phyloP scores from a whole-genome alignment of 1,140 invertebrate species.

The Dreissena rostriformis region DNA sequence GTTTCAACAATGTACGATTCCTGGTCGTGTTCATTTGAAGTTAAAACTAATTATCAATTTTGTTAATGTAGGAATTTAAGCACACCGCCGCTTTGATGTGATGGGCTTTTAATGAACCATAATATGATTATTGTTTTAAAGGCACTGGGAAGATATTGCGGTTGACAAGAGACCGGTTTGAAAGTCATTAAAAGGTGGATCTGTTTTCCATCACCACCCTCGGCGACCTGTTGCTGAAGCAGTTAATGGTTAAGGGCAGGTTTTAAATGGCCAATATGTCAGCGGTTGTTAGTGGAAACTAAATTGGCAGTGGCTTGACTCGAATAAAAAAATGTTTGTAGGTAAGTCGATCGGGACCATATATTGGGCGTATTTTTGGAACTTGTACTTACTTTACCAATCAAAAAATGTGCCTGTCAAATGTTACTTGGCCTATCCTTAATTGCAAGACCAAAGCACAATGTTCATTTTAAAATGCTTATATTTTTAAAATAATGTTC shows the following conservation, averaged over 20 bases:
- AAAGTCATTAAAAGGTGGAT: conserved; percentile 10
- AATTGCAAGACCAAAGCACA: no score
- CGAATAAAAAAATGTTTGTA: neutral
- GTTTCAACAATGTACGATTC: conserved; percentile 39
- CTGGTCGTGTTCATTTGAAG: conserved; percentile 23
- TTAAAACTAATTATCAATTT: conserved; percentile 49
- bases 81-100: conserved; percentile 24
- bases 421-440: neutral
- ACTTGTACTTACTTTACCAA: no score
- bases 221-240: no score
- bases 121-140: conserved; percentile 1
- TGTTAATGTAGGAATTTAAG: conserved; percentile 50
- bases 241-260: no score
- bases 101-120: conserved; percentile 6
- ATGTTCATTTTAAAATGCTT: no score
- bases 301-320: no score
- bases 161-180: conserved; percentile 33
- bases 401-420: no score
- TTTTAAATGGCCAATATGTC: no score
- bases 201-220: conserved; percentile 31
- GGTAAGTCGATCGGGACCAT: no score
- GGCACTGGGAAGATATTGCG: conserved; percentile 27
- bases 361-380: no score
- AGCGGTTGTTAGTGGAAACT: no score
- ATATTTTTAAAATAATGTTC: no score